Percentiles rank a stretch among this genome's conserved stretches.
These are phyloP conservation scores for Ecdyonurus torrentis DNA, from an alignment of 2,888 invertebrate species.

Conservation along the genomic window DNA sequence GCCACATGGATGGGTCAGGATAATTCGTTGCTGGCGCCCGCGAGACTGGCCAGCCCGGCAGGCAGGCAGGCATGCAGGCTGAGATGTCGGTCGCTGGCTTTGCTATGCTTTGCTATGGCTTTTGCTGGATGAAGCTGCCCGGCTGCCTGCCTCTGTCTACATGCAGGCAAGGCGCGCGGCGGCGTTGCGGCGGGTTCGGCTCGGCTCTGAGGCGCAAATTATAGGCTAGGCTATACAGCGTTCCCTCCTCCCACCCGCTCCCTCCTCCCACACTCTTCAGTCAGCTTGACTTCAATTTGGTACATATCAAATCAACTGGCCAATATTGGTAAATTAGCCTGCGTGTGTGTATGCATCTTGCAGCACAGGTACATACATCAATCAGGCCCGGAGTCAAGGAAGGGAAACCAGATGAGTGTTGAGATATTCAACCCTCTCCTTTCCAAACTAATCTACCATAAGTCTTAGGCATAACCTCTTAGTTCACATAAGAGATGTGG, in stretches of 20 bases:
- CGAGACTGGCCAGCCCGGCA: neutral
- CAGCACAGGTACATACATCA: too few relatives aligned
- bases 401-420: too few relatives aligned
- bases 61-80: neutral
- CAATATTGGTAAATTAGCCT: too few relatives aligned
- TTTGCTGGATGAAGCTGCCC: neutral
- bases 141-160: neutral
- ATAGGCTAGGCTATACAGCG: neutral
- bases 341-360: too few relatives aligned
- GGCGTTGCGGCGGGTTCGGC: neutral
- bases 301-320: too few relatives aligned
- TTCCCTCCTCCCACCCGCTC: neutral
- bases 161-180: neutral
- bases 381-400: too few relatives aligned
- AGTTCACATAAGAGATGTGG: too few relatives aligned
- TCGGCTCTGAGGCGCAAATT: slow-evolving; percentile 3
- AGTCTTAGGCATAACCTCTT: too few relatives aligned
- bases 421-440: too few relatives aligned
- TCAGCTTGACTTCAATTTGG: neutral
- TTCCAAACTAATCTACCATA: too few relatives aligned
- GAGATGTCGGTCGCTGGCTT: neutral
- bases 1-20: neutral
- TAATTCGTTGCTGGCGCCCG: neutral
- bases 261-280: neutral
- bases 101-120: neutral